Base-by-base conservation (phyloP, 2,888 invertebrate genomes). In the Lycocerus yunnanus region DNA sequence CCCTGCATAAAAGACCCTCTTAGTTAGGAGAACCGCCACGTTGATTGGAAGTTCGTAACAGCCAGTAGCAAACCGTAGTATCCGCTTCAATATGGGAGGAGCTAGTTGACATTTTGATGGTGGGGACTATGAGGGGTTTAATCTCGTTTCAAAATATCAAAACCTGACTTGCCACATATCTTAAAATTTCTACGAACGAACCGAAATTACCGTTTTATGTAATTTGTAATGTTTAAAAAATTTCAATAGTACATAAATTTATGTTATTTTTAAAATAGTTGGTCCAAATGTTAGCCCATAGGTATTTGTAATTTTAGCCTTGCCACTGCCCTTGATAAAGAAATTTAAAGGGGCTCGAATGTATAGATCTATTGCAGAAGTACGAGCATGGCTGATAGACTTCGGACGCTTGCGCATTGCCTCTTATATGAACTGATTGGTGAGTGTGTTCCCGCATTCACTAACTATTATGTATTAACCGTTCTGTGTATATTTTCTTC, bases 1-100 rank as follows among this genome's bases (percentile, higher is more conserved):
- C 78, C 78, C 80, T 73, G 77, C 76, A 78, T 68, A 77, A 78
- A 77, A 77, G 77, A 77, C 80, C 79, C 79, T 77, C 77, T 72
- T 73, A 74, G 74, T 73, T 74, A 78, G 76, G 69, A 72, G 72
- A 72, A 73, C 71, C 66, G 43, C 70, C 70, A 24, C 66, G 74
- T 70, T 77, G 72, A 81, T 81, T 81, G 81, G 81, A 73, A 75
- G 71, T 69, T 67, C 61, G 67, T 1, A 67, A 69, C 73, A 70
- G 69, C 81, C 81, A 81, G 80, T 81, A 79, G 79, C 77, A 78
- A 76, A 75, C 76, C 70, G 69, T 70, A 71, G 58, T 65, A 68
- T 10, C 21, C 59, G 72, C 61, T 58, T 68, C 21, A 63, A 72
- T 73, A 61, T 63, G 63, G 81, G 81, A 76, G 81, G 77, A 67